Evolutionary conservation across 2,797 vertebrate species (phyloP).

Genomic region (Channallabes apus): DNA sequence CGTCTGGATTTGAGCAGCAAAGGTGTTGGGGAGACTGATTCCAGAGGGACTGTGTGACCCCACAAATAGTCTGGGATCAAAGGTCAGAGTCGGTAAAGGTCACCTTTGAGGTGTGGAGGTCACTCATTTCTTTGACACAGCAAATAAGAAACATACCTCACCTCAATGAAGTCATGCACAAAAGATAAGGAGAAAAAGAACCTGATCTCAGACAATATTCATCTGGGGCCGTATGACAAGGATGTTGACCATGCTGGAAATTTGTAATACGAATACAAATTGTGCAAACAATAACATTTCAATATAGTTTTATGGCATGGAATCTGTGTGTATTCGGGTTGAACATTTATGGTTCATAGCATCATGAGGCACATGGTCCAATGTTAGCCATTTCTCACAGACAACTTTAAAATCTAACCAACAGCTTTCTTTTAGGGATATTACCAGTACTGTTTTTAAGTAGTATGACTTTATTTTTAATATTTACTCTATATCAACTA

Average conservation of each 20-base stretch:
- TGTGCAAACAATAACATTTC: neutral
- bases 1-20: slow-evolving; percentile 32
- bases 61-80: slow-evolving; percentile 50
- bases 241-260: neutral
- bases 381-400: neutral
- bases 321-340: neutral
- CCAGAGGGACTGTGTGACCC: slow-evolving; percentile 52
- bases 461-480: neutral
- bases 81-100: slow-evolving; percentile 38
- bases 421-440: neutral
- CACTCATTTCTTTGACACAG: slow-evolving; percentile 42
- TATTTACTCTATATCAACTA: neutral
- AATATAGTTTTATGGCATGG: no score
- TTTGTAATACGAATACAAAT: no score
- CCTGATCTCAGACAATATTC: slow-evolving; percentile 23
- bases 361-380: neutral
- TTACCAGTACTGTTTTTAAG: no score
- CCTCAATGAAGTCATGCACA: slow-evolving; percentile 8
- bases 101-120: slow-evolving; percentile 39
- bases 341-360: neutral
- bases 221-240: slow-evolving; percentile 6
- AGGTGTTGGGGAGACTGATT: slow-evolving; percentile 48
- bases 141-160: slow-evolving; percentile 56
- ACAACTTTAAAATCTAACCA: neutral
- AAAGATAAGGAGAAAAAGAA: neutral